phyloP scores from a whole-genome alignment of 92 coral and sea anemone species.

The Epizoanthus illoricatus region DNA sequence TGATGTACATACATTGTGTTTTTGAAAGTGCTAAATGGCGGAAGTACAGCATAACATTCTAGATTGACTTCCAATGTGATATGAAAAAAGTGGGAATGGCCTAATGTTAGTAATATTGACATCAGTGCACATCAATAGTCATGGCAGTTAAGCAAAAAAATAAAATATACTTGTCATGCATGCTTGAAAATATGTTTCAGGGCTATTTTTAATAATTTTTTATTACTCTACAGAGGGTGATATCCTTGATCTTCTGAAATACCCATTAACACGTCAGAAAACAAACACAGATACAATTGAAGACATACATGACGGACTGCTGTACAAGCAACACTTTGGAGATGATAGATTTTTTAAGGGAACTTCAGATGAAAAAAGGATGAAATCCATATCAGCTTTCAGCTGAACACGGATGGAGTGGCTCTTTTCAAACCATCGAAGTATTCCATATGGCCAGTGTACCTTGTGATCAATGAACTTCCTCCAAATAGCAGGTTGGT shows the following conservation, averaged over 20 bases:
- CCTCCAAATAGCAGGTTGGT: constrained; percentile 64
- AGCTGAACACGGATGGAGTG: constrained; percentile 67
- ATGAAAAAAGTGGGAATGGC: too few relatives aligned
- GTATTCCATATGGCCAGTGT: constrained; percentile 70
- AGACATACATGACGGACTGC: constrained; percentile 65
- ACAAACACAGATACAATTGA: constrained; percentile 54
- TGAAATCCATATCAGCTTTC: constrained; percentile 60
- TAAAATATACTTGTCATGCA: too few relatives aligned
- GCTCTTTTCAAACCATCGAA: constrained; percentile 63
- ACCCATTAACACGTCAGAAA: constrained; percentile 53
- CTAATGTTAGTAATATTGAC: too few relatives aligned
- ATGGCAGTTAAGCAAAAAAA: too few relatives aligned
- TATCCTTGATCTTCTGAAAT: constrained; percentile 55
- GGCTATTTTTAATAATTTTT: too few relatives aligned
- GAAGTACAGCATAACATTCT: too few relatives aligned
- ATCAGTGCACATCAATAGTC: too few relatives aligned
- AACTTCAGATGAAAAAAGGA: constrained; percentile 44
- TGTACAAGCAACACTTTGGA: constrained; percentile 60
- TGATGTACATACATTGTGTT: too few relatives aligned
- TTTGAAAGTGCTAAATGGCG: too few relatives aligned
- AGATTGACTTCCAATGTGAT: too few relatives aligned
- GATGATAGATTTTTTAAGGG: constrained; percentile 55
- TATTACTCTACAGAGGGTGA: constrained; percentile 43
- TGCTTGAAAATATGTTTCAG: too few relatives aligned
- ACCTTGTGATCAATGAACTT: constrained; percentile 54